Percentiles rank a stretch among this genome's conserved stretches.
Conservation (phyloP, 2,888 invertebrate species). For the Cantharis lateralis region DNA sequence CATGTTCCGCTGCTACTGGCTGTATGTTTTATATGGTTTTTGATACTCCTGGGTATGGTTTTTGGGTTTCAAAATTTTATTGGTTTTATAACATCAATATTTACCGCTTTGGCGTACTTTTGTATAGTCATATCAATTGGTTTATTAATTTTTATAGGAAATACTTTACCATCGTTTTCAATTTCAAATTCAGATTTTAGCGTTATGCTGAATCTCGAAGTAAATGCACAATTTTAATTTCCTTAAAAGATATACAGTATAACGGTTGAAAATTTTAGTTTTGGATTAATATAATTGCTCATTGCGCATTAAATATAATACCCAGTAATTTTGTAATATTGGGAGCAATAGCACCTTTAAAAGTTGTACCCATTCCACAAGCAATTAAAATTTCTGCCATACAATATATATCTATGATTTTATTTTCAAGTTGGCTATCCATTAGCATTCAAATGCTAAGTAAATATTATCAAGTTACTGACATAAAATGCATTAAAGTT, state of each 20-base stretch:
- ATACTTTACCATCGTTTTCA: neutral
- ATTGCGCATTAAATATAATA: neutral
- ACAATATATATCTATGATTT: neutral
- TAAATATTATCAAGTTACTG: neutral
- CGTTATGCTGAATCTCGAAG: neutral
- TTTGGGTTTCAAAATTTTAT: neutral
- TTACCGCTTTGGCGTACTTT: neutral
- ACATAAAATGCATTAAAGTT: neutral
- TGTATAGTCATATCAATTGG: neutral
- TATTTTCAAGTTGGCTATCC: neutral
- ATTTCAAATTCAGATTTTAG: neutral
- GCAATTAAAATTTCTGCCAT: neutral
- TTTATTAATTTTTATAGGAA: neutral
- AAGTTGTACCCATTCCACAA: neutral
- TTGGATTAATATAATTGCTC: neutral
- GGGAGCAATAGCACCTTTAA: neutral
- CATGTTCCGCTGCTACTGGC: neutral
- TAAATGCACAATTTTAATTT: neutral
- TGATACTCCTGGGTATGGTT: neutral
- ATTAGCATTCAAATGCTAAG: neutral
- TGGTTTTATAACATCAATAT: neutral
- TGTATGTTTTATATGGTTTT: conserved; percentile 1
- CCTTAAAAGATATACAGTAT: neutral
- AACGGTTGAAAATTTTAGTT: neutral
- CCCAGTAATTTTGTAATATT: conserved; percentile 2